Evolutionary conservation across 2,797 vertebrate genomes (phyloP).

Genomic region (Pteropus rufus): DNA sequence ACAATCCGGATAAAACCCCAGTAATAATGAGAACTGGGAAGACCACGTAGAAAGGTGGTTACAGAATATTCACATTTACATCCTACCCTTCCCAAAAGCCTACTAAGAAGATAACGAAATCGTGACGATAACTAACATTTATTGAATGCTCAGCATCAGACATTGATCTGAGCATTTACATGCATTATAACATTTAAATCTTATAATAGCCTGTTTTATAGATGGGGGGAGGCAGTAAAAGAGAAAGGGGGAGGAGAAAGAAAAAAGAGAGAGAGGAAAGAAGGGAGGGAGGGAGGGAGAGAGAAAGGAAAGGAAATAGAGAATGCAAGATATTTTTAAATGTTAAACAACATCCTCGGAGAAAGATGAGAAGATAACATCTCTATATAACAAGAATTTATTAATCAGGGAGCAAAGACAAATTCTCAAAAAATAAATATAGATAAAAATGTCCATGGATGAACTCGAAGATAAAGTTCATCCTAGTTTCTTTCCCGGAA

Average conservation of each 20-base stretch:
- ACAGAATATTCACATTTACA: neutral
- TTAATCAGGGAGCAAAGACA: neutral
- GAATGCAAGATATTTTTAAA: neutral
- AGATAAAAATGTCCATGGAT: neutral
- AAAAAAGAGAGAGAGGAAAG: no score
- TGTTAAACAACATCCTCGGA: neutral
- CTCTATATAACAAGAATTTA: neutral
- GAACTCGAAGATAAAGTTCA: neutral
- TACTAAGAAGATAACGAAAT: neutral
- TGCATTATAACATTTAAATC: neutral
- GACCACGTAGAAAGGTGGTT: neutral
- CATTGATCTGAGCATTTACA: no score
- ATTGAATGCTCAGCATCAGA: no score
- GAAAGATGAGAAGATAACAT: neutral
- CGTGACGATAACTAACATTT: no score
- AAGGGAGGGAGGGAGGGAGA: fast-evolving
- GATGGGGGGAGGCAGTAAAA: no score
- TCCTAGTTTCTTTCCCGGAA: neutral
- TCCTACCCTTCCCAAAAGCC: neutral
- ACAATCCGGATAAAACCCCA: neutral
- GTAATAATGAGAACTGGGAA: neutral
- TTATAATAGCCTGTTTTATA: neutral
- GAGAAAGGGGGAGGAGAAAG: neutral
- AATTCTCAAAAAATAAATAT: neutral
- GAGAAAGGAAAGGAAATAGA: neutral